Base-by-base conservation (phyloP, 2,888 invertebrate genomes). In the Caenorhabditis sinica region DNA sequence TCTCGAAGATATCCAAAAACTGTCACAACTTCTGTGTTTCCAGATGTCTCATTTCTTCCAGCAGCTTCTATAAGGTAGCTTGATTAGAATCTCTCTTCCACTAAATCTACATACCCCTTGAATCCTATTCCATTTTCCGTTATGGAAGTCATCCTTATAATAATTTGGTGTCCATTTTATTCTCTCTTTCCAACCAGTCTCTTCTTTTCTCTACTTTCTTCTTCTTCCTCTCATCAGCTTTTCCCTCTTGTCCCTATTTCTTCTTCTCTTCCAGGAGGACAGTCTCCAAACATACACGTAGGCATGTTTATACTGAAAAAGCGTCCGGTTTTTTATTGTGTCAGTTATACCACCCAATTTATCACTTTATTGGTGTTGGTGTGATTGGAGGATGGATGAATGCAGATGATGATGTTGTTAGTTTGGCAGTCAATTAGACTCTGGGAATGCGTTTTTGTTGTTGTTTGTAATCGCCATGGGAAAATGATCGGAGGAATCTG, bases 301-400 rank as follows among this genome's bases (percentile, higher is more conserved):
- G 23, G 53, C 33, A 61, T 17, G 5, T n/a, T 23, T 17, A 61
- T 51, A 63, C n/a, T 28, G 8, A 61, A 36, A 74, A 56, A 56
- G 40, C 53, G 65, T 43, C 65, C 65, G 66, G 63, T 63, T 63
- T 63, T n/a, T 49, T 56, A 2, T 40, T 13, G 25, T 72, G 71
- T 63, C 71, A 71, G 69, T 71, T 63, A 77, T 69, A 72, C 79
- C 72, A 80, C 72, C 80, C 66, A 80, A 80, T 80, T 72, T 72
- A 80, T 80, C 80, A 80, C 45, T 80, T 72, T 80, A 79, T 72
- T 53, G 30, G 61, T 63, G 33, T n/a, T 49, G 49, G 28, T 20
- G 20, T 49, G 49, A 49, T n/a, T 20, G 4, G n/a, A 4, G 8
- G n/a, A 3, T 13, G 28, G 30, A 30, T 17, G 15, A 30, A 6